phyloP scores from a whole-genome alignment of 1,140 invertebrate genomes.

The Drosophila triauraria region DNA sequence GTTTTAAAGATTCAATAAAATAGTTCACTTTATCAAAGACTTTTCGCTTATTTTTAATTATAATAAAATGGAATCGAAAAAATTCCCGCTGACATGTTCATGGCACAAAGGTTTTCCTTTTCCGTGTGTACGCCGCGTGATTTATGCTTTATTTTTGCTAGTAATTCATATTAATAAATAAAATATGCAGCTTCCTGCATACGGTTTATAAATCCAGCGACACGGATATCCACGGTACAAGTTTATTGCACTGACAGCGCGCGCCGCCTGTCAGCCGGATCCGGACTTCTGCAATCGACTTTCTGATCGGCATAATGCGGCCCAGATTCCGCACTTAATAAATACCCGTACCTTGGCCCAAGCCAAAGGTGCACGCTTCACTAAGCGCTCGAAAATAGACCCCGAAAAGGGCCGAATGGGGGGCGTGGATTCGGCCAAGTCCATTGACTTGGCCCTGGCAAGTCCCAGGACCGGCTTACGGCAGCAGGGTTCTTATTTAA shows the following conservation, averaged over 20 bases:
- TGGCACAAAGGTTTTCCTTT: conserved; percentile 55
- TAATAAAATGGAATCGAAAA: conserved; percentile 16
- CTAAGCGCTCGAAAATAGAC: conserved; percentile 62
- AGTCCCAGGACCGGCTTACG: conserved; percentile 19
- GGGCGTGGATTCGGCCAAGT: conserved; percentile 43
- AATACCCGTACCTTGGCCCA: conserved; percentile 70
- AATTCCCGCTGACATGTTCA: conserved; percentile 35
- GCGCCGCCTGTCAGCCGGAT: conserved; percentile 29
- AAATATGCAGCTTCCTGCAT: conserved; percentile 64
- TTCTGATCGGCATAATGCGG: conserved; percentile 45
- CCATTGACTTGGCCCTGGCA: conserved; percentile 60
- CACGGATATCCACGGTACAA: conserved; percentile 51
- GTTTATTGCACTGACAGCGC: conserved; percentile 62
- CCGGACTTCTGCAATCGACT: conserved; percentile 55
- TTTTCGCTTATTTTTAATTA: conserved; percentile 20
- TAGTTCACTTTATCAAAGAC: conserved; percentile 25
- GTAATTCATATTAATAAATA: conserved; percentile 66
- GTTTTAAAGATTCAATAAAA: not conserved
- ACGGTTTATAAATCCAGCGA: conserved; percentile 59
- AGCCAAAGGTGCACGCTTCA: conserved; percentile 69
- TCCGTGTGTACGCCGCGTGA: conserved; percentile 39
- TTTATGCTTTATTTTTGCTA: conserved; percentile 59
- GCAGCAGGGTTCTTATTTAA: conserved; percentile 66
- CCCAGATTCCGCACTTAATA: conserved; percentile 69
- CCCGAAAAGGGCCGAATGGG: conserved; percentile 27